Evolutionary conservation across 1,140 invertebrate genomes (phyloP).

Genomic region (Leptinotarsa undecemlineata): DNA sequence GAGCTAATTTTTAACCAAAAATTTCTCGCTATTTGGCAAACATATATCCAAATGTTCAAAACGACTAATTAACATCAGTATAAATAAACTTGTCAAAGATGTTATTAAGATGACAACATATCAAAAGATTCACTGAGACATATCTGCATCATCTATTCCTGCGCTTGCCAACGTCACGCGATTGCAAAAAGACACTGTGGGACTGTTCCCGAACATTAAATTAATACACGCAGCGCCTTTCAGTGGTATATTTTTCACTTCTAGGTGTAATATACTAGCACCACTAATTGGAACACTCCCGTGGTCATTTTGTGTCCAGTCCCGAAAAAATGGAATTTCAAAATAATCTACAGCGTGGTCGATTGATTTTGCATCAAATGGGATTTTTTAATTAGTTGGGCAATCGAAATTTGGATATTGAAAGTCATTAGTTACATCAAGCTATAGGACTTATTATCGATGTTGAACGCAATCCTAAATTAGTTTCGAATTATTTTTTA

Average conservation of each 20-base stretch:
- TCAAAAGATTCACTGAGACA: background rate
- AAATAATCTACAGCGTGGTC: too few species aligned
- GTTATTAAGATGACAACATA: background rate
- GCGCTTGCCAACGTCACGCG: conserved; percentile 20
- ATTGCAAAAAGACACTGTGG: conserved; percentile 20
- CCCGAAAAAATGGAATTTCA: too few species aligned
- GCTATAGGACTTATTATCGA: too few species aligned
- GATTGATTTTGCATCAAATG: too few species aligned
- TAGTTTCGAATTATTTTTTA: too few species aligned
- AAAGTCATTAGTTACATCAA: too few species aligned
- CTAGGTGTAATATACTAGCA: background rate
- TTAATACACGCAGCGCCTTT: conserved; percentile 13
- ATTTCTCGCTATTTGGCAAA: conserved; percentile 6
- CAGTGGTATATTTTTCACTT: background rate
- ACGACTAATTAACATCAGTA: background rate
- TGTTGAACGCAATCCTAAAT: too few species aligned
- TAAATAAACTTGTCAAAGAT: conserved; percentile 4
- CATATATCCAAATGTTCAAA: background rate
- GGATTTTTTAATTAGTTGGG: too few species aligned
- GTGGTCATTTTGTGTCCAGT: background rate
- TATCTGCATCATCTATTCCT: conserved; percentile 17
- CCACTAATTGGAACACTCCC: background rate
- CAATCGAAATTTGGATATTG: too few species aligned
- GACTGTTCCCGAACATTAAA: conserved; percentile 17
- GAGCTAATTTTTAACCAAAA: background rate